These are phyloP conservation scores for Desmodus rotundus DNA, from an alignment of 2,113 vertebrate genomes.

Conservation along the genomic window DNA sequence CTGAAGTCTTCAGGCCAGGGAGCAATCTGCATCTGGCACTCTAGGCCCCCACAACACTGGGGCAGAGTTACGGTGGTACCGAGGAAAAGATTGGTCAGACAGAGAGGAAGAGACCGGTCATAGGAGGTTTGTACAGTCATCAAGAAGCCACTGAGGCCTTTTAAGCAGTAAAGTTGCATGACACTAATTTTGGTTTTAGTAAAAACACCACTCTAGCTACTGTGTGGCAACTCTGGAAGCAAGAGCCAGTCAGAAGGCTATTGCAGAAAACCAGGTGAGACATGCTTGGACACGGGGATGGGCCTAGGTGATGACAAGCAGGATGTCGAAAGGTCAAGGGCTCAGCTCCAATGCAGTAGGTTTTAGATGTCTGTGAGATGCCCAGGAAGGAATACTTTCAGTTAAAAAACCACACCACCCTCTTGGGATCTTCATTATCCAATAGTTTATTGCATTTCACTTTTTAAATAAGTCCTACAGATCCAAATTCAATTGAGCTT, in stretches of 20 bases:
- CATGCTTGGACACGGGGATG: not conserved
- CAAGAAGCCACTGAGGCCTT: not conserved
- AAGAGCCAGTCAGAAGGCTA: not conserved
- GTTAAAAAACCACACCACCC: not conserved
- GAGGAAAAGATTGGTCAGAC: not conserved
- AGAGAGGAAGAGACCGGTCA: not conserved
- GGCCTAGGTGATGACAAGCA: not conserved
- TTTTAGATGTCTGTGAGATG: not conserved
- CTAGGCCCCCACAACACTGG: too few relatives aligned
- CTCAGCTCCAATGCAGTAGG: not conserved
- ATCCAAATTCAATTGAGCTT: not conserved
- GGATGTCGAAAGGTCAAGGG: not conserved
- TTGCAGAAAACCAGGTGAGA: not conserved
- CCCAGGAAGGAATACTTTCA: not conserved
- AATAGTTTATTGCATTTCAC: not conserved
- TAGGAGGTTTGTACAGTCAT: not conserved
- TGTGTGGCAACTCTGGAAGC: not conserved
- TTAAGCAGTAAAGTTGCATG: not conserved
- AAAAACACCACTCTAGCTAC: not conserved
- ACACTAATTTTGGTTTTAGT: not conserved
- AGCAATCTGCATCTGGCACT: too few relatives aligned
- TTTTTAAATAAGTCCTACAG: not conserved
- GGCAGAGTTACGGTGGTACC: not conserved
- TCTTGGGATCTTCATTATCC: not conserved
- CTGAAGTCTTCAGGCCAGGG: not conserved